Base-by-base conservation (phyloP, 1,140 invertebrate genomes). In the Delia radicum region DNA sequence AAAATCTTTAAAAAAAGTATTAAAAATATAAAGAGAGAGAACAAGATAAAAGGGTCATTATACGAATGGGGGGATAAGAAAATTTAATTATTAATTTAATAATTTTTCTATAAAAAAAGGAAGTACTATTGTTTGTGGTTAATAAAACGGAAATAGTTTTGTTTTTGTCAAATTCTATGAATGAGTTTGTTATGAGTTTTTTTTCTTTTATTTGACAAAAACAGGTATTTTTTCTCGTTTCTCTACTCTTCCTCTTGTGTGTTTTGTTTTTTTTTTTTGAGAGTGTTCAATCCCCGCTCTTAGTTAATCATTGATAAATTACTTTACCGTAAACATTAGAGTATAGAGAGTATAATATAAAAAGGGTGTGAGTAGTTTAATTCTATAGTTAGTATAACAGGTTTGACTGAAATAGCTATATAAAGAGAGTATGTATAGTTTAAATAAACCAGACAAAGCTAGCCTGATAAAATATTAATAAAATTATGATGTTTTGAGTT, bases 401-500 rank as follows among this genome's bases (percentile, higher is more conserved):
- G 65, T 7, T 2, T 21, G 65, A 69, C n/a, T 33, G 31, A 24
- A 18, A 69, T 12, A 21, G 31, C 3, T 24, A 24, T 24, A 2
- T 7, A 21, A 33, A 69, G 29, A 37, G 31, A 6, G 5, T 24
- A 4, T 33, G 29, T 8, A 8, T 24, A 21, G 7, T 0, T 13
- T 42, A 18, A n/a, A 5, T 7, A 21, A 8, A 18, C 18, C 0
- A 37, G 65, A 69, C 33, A 69, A 31, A 69, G 65, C 33, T 69
- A 31, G 65, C 65, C n/a, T 10, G 21, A 33, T 2, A 69, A 69
- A 69, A 69, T 69, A 69, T 69, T 69, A 69, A 69, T 69, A 69
- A 69, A 69, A 69, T 69, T 69, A 69, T 69, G 65, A 69, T 69
- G 65, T 69, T 69, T 69, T 69, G 65, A 69, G 65, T 69, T 69